Evolutionary conservation across 2,797 vertebrate species (phyloP).

Genomic region (Sphenopsis melanotis): DNA sequence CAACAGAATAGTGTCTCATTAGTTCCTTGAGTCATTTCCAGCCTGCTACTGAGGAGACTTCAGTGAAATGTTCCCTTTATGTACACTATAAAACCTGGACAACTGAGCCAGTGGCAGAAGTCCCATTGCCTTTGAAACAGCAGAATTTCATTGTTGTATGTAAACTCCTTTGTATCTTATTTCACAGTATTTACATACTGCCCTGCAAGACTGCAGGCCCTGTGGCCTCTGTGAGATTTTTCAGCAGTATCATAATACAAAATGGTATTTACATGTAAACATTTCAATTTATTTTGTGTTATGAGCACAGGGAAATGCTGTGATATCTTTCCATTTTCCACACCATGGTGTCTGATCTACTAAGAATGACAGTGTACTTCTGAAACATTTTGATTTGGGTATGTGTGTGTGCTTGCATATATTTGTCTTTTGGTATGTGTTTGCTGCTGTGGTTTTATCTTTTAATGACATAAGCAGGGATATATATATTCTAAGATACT

Average conservation of each 20-base stretch:
- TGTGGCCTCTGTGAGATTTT: background rate
- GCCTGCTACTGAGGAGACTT: background rate
- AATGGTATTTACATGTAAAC: background rate
- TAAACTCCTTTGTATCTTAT: background rate
- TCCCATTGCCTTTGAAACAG: background rate
- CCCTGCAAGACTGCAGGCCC: background rate
- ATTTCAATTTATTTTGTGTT: slow-evolving; percentile 13
- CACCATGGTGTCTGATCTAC: background rate
- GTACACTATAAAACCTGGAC: background rate
- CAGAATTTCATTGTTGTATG: background rate
- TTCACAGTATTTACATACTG: background rate
- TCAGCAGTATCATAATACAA: background rate
- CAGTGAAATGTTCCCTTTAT: background rate
- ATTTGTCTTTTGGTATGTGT: background rate
- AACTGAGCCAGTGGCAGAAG: background rate
- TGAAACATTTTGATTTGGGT: background rate
- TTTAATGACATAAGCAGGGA: slow-evolving; percentile 6
- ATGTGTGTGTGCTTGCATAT: background rate
- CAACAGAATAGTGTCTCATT: background rate
- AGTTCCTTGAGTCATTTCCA: background rate
- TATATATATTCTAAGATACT: background rate
- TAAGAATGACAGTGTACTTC: background rate
- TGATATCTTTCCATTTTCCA: background rate
- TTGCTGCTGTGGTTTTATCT: background rate
- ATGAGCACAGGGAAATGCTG: background rate